phyloP scores from a whole-genome alignment of 2,888 invertebrate genomes.

The Pycnomerus fuliginosus region DNA sequence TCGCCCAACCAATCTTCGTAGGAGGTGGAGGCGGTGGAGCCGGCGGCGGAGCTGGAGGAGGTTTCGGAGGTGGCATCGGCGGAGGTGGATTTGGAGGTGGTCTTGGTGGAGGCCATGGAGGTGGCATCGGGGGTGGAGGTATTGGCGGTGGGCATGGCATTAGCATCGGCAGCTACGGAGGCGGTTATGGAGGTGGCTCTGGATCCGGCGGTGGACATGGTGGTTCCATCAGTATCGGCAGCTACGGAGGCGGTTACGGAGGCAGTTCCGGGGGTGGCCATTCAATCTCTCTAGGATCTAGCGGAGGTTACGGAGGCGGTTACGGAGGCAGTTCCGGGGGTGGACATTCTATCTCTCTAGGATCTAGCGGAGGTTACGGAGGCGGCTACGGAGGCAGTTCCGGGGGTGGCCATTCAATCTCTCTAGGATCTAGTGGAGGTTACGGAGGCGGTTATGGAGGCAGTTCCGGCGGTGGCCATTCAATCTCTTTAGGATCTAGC shows the following conservation, averaged over 20 bases:
- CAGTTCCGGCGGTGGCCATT: constrained; percentile 4
- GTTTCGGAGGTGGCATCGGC: constrained; percentile 49
- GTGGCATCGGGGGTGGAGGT: constrained; percentile 22
- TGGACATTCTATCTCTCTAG: constrained; percentile 6
- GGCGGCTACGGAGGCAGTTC: constrained; percentile 7
- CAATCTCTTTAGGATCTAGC: constrained; percentile 5
- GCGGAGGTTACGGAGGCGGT: constrained; percentile 42
- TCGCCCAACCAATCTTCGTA: constrained; percentile 55
- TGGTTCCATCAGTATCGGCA: no score
- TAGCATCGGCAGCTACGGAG: constrained; percentile 30
- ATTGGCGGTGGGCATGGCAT: no score
- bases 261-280: constrained; percentile 1
- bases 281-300: constrained; percentile 43
- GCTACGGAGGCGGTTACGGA: background rate
- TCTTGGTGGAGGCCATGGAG: constrained; percentile 1
- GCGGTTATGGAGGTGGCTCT: constrained; percentile 5
- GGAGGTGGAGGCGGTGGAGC: constrained; percentile 38
- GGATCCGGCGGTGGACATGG: constrained; percentile 26
- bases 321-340: constrained; percentile 3
- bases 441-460: constrained; percentile 32
- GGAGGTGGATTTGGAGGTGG: no score
- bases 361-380: constrained; percentile 17
- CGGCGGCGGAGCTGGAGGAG: constrained; percentile 38
- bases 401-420: constrained; percentile 35
- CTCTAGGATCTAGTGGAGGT: constrained; percentile 42